A percentile compares a stretch with the other conserved stretches of the same genome.
Conservation (phyloP, 2,888 invertebrate species). For the Drosophila greeni region DNA sequence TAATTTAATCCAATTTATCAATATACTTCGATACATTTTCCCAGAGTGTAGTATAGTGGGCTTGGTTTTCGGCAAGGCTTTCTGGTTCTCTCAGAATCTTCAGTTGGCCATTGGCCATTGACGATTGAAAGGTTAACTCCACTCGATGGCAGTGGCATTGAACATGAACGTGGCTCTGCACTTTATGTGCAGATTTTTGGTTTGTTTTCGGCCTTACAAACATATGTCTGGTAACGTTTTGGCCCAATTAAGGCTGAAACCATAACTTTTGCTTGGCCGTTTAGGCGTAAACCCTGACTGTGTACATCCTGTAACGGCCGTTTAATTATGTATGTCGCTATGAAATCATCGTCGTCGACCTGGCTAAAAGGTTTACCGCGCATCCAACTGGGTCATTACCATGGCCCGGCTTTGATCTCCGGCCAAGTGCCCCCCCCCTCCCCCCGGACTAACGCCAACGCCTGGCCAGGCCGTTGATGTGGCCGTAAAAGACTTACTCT, state of each 20-base stretch:
- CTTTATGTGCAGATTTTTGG: constrained; percentile 5
- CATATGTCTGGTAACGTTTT: constrained; percentile 25
- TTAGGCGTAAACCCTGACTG: constrained; percentile 20
- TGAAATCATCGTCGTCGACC: constrained; percentile 53
- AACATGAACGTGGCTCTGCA: constrained; percentile 42
- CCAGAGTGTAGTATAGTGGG: not conserved
- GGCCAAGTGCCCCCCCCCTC: constrained; percentile 26
- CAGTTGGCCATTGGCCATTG: constrained; percentile 53
- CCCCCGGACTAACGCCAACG: too few species aligned
- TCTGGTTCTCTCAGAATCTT: constrained; percentile 36
- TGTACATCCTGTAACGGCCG: constrained; percentile 47
- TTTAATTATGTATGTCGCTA: constrained; percentile 66
- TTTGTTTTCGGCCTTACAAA: not conserved
- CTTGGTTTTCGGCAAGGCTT: constrained; percentile 44
- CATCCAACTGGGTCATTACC: constrained; percentile 66
- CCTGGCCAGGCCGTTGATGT: constrained; percentile 14
- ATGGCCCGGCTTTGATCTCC: constrained; percentile 38
- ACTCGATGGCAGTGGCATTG: constrained; percentile 33
- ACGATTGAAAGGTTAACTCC: constrained; percentile 55
- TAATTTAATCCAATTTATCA: not conserved
- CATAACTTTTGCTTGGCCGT: constrained; percentile 18
- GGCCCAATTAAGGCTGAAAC: constrained; percentile 30
- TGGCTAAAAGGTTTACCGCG: constrained; percentile 37
- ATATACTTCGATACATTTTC: not conserved
- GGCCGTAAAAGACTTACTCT: constrained; percentile 42